Evolutionary conservation across 2,113 vertebrate species (phyloP), one percentile per base, ranked within the genome.

Genomic region (Harpagus bidentatus): DNA sequence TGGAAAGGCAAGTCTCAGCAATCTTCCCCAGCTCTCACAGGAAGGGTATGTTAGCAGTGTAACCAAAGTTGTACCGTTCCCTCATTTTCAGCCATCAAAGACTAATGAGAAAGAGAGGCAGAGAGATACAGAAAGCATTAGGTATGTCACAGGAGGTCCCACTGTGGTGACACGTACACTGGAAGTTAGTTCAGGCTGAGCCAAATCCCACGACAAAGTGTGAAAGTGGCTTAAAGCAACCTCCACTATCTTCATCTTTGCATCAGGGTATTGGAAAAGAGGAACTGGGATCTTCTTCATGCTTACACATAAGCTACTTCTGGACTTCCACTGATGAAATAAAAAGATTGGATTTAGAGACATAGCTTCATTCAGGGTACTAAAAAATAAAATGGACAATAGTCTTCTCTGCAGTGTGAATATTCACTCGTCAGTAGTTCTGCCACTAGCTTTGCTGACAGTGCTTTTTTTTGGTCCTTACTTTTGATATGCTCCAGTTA

Each of bases 401-500:
- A 67, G 26, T 42, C 53, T 80, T 59, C 40, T 84, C 59, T 59
- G 29, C 36, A 93, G 61, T 34, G 25, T 42, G 62, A 97, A 72
- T 66, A 82, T 58, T 86, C 29, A 10, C 45, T 90, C 1, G 0
- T 36, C 65, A 74, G 47, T 69, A 80, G 69, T 67, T 70, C 58
- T 53, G 34, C 28, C 58, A 40, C 74, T 79, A 56, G 61, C 77
- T n/a, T 86, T 94, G 80, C 95, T 96, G 84, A 74, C 82, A 58
- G 19, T 58, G 89, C 77, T 91, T 14, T 83, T 95, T 93, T 55
- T 56, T 50, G 15, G 52, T 52, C 31, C n/a, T 82, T 88, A 47
- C 42, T 93, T 97, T 82, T 93, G 74, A 79, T 71, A 55, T 53
- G 66, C 59, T 95, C 43, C 85, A 81, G 26, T 85, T 92, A 80